These are phyloP conservation scores for Aspidiotus destructor DNA, from an alignment of 2,888 invertebrate species.

Conservation along the genomic window DNA sequence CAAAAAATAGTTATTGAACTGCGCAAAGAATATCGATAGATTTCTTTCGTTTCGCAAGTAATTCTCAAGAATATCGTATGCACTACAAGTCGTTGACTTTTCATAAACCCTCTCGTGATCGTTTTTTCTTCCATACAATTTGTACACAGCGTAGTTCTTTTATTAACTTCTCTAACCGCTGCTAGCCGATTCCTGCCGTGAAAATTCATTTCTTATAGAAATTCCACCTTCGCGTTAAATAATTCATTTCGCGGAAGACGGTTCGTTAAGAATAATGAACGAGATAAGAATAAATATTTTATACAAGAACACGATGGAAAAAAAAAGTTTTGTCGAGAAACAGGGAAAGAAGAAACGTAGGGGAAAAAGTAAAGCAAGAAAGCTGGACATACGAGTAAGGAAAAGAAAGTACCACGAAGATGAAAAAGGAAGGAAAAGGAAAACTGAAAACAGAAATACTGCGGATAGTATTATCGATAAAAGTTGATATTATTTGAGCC, in stretches of 20 bases:
- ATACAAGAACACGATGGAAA: background rate
- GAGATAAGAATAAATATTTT: slow-evolving; percentile 15
- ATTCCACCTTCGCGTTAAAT: slow-evolving; percentile 13
- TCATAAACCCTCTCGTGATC: too few relatives aligned
- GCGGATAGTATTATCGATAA: slow-evolving; percentile 28
- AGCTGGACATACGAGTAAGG: background rate
- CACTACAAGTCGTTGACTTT: too few relatives aligned
- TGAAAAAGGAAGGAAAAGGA: slow-evolving; percentile 3
- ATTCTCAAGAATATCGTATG: too few relatives aligned
- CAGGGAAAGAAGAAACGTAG: slow-evolving; percentile 6
- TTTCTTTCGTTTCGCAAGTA: too few relatives aligned
- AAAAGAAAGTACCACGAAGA: background rate
- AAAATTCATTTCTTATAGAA: background rate
- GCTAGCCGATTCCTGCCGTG: too few relatives aligned
- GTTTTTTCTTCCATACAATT: too few relatives aligned
- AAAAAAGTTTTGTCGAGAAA: background rate
- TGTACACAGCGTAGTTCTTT: too few relatives aligned
- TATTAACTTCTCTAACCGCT: too few relatives aligned
- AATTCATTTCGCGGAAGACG: slow-evolving; percentile 8
- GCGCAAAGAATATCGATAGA: too few relatives aligned
- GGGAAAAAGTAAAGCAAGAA: slow-evolving; percentile 10
- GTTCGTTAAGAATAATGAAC: slow-evolving; percentile 16
- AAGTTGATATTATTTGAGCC: slow-evolving; percentile 31
- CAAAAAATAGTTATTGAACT: too few relatives aligned
- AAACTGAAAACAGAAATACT: slow-evolving; percentile 17